These are phyloP conservation scores for Sardinella longiceps DNA, from an alignment of 2,797 vertebrate species.

Conservation along the genomic window DNA sequence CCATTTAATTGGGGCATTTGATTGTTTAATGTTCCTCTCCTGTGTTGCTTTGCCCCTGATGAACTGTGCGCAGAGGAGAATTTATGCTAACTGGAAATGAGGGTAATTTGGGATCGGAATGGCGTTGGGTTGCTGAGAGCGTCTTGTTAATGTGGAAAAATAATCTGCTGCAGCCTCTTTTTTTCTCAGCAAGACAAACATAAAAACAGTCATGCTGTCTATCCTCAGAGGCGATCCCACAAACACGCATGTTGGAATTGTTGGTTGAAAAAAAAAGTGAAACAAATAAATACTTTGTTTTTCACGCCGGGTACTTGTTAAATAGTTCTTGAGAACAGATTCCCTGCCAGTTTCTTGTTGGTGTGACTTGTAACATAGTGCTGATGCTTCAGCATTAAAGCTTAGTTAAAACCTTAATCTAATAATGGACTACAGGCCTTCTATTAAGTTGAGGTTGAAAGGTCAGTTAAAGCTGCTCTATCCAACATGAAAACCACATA, in stretches of 20 bases:
- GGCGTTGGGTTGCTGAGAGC: slow-evolving; percentile 8
- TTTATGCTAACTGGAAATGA: slow-evolving; percentile 12
- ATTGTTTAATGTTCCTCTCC: background rate
- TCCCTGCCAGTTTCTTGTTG: background rate
- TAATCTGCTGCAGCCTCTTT: background rate
- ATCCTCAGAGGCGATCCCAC: background rate
- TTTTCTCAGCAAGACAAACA: background rate
- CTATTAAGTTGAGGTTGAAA: background rate
- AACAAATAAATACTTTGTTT: background rate
- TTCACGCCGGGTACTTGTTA: background rate
- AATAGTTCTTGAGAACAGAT: background rate
- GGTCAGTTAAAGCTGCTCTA: background rate
- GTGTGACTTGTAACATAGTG: background rate
- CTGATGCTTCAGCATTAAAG: background rate
- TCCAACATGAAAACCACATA: background rate
- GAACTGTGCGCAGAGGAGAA: background rate
- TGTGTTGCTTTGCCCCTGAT: background rate
- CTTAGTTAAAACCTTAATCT: background rate
- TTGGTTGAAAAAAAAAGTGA: background rate
- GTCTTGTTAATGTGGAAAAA: slow-evolving; percentile 32
- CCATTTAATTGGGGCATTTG: background rate
- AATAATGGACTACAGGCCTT: background rate
- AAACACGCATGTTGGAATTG: background rate
- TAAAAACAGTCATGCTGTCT: background rate
- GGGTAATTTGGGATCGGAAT: background rate